These are phyloP conservation scores for Ophiothrix spiculata DNA, from an alignment of 35 echinoderm and acorn worm species.

Conservation along the genomic window DNA sequence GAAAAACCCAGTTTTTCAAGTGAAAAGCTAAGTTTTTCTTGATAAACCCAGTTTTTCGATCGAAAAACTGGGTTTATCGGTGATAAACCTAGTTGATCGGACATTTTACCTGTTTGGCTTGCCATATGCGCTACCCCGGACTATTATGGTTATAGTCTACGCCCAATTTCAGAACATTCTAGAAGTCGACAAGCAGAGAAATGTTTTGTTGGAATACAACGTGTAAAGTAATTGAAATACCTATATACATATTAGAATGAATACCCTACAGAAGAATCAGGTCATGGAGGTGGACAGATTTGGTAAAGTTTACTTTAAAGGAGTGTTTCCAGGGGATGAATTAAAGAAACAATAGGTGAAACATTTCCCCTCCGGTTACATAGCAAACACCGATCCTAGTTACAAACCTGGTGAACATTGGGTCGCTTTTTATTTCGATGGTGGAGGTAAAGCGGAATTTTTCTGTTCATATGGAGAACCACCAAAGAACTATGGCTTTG, in stretches of 20 bases:
- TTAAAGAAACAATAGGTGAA: conserved; percentile 26
- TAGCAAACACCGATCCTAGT: conserved; percentile 33
- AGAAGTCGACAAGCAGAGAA: conserved; percentile 32
- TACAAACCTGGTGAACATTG: conserved; percentile 32
- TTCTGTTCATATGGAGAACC: conserved; percentile 42
- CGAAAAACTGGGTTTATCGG: conserved; percentile 21
- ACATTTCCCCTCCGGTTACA: background rate
- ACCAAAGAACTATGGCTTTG: conserved; percentile 21
- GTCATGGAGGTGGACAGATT: conserved; percentile 14
- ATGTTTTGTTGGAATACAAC: conserved; percentile 13
- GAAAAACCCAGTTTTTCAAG: conserved; percentile 16
- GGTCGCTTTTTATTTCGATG: conserved; percentile 37
- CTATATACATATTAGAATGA: background rate
- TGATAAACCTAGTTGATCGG: conserved; percentile 18
- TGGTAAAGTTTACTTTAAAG: conserved; percentile 6
- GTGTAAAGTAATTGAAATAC: background rate
- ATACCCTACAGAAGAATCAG: conserved; percentile 20
- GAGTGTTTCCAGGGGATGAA: conserved; percentile 47
- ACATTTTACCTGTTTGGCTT: conserved; percentile 23
- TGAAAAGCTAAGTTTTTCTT: conserved; percentile 28
- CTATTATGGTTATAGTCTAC: conserved; percentile 47
- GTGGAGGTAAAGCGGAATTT: conserved; percentile 13
- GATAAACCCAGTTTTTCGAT: conserved; percentile 41
- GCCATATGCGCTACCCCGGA: background rate
- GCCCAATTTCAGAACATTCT: conserved; percentile 31